Base-by-base conservation (phyloP, 2,888 invertebrate genomes). In the Lysandra coridon region DNA sequence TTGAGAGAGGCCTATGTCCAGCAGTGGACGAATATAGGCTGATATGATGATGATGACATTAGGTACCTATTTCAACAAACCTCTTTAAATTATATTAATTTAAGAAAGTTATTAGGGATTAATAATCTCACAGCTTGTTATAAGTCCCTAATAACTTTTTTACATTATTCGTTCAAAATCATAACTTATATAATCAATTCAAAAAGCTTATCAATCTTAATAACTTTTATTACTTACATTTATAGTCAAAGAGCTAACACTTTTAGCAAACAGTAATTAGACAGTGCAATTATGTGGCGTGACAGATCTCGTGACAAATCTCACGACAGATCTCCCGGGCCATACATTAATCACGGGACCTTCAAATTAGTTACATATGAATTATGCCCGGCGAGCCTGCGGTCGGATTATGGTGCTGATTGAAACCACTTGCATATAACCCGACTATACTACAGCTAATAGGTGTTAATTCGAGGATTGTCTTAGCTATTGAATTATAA, bases 331-430 rank as follows among this genome's bases (percentile, higher is more conserved):
- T 78, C 78, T 75, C 57, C 78, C 78, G 64, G 33, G 69, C 69
- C 79, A 80, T 79, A 75, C 80, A 79, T 74, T 79, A 60, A 74
- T 79, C 78, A 79, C 49, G 60, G 40, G 30, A 73, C 77, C 79
- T 76, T 79, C 76, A 76, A 76, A 78, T 76, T 79, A 74, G 81
- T 81, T 79, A 84, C 83, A 83, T 80, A 80, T 81, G 82, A 82
- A 80, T 81, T 82, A 83, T 80, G 82, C 82, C 81, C 57, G 78
- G 82, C 81, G 78, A 81, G 74, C 73, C 81, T 80, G 83, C 79
- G 83, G 82, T 80, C 79, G 82, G 81, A 83, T 83, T 83, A 83
- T 80, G 79, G 76, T 57, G 53, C 76, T 76, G 76, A 76, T 76
- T 76, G 76, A 76, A 76, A 76, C 76, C 76, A 57, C 76, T 57